These are phyloP conservation scores for Halcyon leucocephala DNA, from an alignment of 2,797 vertebrate genomes.

Conservation along the genomic window DNA sequence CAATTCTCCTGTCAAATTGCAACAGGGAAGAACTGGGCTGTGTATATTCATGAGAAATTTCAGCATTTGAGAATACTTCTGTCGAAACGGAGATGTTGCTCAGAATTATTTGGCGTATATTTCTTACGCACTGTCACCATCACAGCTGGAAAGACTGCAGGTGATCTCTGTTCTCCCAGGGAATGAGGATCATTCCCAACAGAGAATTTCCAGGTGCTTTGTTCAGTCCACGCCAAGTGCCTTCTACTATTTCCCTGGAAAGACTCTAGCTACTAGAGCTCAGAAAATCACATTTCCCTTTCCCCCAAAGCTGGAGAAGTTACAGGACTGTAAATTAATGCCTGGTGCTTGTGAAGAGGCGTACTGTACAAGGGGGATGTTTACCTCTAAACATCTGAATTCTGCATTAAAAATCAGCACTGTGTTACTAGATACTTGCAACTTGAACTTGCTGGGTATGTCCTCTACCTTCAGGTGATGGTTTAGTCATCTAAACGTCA, in stretches of 20 bases:
- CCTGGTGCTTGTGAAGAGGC: slow-evolving; percentile 31
- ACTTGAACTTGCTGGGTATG: neutral
- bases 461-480: slow-evolving; percentile 40
- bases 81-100: slow-evolving; percentile 17
- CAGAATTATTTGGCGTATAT: neutral
- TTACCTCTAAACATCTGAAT: slow-evolving; percentile 14
- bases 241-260: slow-evolving; percentile 35
- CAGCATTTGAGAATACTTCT: slow-evolving; percentile 28
- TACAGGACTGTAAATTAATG: slow-evolving; percentile 12
- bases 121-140: neutral
- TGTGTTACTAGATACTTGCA: neutral
- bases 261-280: neutral
- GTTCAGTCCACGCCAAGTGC: slow-evolving; percentile 51
- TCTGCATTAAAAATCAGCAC: neutral
- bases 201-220: slow-evolving; percentile 40
- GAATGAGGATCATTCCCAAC: neutral
- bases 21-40: neutral
- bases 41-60: slow-evolving; percentile 2
- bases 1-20: neutral
- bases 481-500: slow-evolving; percentile 24
- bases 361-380: neutral
- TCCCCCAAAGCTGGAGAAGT: neutral
- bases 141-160: slow-evolving; percentile 11
- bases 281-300: slow-evolving; percentile 8
- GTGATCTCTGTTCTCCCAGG: neutral